A percentile compares a stretch with the other conserved stretches of the same genome.
phyloP scores from a whole-genome alignment of 2,113 vertebrate species.

The Bolborhynchus lineola region DNA sequence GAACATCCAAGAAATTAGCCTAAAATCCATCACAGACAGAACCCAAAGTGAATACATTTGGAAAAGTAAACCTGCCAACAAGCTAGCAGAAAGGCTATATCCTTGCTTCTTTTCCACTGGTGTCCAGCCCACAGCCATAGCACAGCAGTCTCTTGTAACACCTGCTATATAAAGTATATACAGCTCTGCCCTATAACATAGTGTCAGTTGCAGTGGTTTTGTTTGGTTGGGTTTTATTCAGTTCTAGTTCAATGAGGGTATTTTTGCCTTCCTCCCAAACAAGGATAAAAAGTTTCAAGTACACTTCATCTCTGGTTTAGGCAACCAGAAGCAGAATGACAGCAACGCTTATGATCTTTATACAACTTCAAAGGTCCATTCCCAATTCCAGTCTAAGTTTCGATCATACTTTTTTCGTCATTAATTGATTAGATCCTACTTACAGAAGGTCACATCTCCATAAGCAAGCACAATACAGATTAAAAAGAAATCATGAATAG shows the following conservation, averaged over 20 bases:
- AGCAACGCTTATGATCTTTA: not conserved
- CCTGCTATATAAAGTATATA: not conserved
- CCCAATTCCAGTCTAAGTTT: not conserved
- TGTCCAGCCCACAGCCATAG: not conserved
- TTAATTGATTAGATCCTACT: not conserved
- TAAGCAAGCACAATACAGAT: not conserved
- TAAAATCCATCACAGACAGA: not conserved
- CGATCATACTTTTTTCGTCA: not conserved
- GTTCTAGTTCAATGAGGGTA: not conserved
- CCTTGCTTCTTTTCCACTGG: not conserved
- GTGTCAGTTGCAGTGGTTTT: not conserved
- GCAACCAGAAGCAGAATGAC: not conserved
- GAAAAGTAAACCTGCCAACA: not conserved
- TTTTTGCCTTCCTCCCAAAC: not conserved
- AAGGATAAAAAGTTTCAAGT: not conserved
- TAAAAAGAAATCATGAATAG: not conserved
- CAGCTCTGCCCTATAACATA: not conserved
- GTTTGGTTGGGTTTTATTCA: not conserved
- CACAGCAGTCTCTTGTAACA: not conserved
- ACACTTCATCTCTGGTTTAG: not conserved
- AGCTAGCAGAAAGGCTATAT: not conserved
- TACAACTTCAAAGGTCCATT: rapidly evolving
- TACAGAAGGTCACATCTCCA: not conserved
- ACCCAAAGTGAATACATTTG: not conserved
- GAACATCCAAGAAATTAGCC: not conserved